phyloP scores from a whole-genome alignment of 1,140 invertebrate species.

The Protaetia brevitarsis region DNA sequence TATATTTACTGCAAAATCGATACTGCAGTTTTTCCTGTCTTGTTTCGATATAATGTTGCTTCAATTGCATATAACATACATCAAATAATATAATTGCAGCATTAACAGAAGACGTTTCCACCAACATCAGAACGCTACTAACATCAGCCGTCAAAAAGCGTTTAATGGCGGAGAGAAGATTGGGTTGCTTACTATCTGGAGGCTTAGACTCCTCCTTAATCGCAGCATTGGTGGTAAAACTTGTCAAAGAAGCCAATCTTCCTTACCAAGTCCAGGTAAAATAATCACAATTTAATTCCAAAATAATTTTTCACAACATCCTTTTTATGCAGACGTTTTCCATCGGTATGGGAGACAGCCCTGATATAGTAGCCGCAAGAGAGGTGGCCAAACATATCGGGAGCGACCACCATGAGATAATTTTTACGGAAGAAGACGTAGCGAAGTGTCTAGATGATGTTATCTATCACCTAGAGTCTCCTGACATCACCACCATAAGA shows the following conservation, averaged over 20 bases:
- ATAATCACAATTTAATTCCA: constrained; percentile 12
- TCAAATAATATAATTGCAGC: no score
- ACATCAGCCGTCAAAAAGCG: constrained; percentile 65
- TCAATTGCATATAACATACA: no score
- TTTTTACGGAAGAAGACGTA: constrained; percentile 77
- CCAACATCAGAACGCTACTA: constrained; percentile 62
- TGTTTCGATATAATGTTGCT: no score
- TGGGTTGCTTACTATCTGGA: constrained; percentile 72
- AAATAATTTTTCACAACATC: no score
- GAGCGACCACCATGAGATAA: constrained; percentile 85
- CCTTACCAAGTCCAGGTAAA: constrained; percentile 68
- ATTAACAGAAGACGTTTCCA: no score
- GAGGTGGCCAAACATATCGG: constrained; percentile 78
- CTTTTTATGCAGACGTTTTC: constrained; percentile 87
- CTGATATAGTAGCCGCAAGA: constrained; percentile 78
- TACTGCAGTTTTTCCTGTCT: no score
- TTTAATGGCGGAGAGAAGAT: constrained; percentile 68
- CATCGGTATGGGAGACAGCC: no score
- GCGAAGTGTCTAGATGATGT: constrained; percentile 73
- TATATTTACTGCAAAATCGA: no score
- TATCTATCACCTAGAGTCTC: constrained; percentile 82
- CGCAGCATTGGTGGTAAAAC: constrained; percentile 69
- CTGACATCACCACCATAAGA: constrained; percentile 86
- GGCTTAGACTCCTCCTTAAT: constrained; percentile 87
- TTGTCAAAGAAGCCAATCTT: constrained; percentile 59